Base-by-base conservation (phyloP, 2,797 vertebrate genomes). In the Neosilurus mollespiculum region DNA sequence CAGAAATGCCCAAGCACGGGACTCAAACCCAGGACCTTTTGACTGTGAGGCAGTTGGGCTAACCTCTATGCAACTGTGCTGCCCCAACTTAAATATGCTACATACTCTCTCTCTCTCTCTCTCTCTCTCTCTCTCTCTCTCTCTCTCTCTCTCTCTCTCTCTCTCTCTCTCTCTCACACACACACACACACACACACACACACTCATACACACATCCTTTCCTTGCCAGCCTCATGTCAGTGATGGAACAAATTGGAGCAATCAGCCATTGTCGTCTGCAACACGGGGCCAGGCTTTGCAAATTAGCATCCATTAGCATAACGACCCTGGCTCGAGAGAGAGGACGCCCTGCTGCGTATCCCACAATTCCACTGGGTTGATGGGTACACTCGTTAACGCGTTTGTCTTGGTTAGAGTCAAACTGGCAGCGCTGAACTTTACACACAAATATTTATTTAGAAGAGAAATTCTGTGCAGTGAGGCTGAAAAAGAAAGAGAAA, bases 331-430 rank as follows among this genome's bases (percentile, higher is more conserved):
- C 90, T 93, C 86, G 78, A 91, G 87, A 88, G 88, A 89, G 92
- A 78, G 75, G 34, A 89, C 90, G 76, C 88, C 91, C 89, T 87
- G 83, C 92, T 90, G 88, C 62, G 70, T 86, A 84, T 85, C 83
- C 79, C 86, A 83, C 77, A 85, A 82, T 85, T 86, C 83, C 66
- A 84, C n/a, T 67, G 80, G 69, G 80, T 15, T 81, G 80, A 73
- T 64, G 67, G 69, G 54, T 62, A 81, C 56, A 72, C 75, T 94
- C 93, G 93, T 94, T 94, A 94, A 91, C 90, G 91, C 93, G 91
- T 95, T 94, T 94, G 90, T 95, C 93, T 95, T 94, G 89, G 93
- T 95, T 94, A 94, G 91, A 72, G 78, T 84, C 90, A 93, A 95
- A 94, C 94, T 94, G 94, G 91, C 93, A 94, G 91, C 91, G 91